These are phyloP conservation scores for Drosophila serrata DNA, from an alignment of 1,140 invertebrate species.

Conservation along the genomic window DNA sequence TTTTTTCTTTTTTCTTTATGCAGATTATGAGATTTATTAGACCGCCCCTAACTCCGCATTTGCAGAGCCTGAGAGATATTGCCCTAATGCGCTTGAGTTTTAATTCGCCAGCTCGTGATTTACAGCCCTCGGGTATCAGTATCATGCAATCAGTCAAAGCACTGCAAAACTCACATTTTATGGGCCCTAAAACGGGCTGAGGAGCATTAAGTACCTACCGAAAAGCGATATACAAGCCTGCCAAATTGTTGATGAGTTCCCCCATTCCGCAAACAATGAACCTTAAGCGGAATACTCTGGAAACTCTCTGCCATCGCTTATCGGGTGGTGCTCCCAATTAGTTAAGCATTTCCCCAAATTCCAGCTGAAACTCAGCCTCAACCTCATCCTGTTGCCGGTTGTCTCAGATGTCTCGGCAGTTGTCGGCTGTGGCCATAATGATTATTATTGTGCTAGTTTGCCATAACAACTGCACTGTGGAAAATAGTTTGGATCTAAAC, in stretches of 20 bases:
- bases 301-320: neutral
- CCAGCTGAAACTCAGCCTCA: slow-evolving; percentile 5
- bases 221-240: slow-evolving; percentile 18
- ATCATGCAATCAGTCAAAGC: slow-evolving; percentile 45
- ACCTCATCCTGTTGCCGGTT: slow-evolving; percentile 36
- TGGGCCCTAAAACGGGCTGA: slow-evolving; percentile 38
- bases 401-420: slow-evolving; percentile 42
- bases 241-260: slow-evolving; percentile 28
- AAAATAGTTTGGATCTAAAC: neutral
- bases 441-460: slow-evolving; percentile 47
- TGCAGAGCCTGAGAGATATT: slow-evolving; percentile 50
- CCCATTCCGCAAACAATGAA: no score
- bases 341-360: slow-evolving; percentile 47
- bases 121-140: slow-evolving; percentile 41
- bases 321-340: slow-evolving; percentile 39
- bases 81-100: slow-evolving; percentile 73
- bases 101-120: slow-evolving; percentile 70
- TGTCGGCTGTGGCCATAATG: slow-evolving; percentile 49
- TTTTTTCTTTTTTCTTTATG: slow-evolving; percentile 66
- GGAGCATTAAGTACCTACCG: slow-evolving; percentile 37
- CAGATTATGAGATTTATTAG: slow-evolving; percentile 80
- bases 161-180: slow-evolving; percentile 44
- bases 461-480: slow-evolving; percentile 6
- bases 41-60: slow-evolving; percentile 13
- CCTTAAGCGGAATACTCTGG: no score